A percentile compares a stretch with the other conserved stretches of the same genome.
Evolutionary conservation across 2,113 vertebrate species (phyloP).

Genomic region (Serinus canaria): DNA sequence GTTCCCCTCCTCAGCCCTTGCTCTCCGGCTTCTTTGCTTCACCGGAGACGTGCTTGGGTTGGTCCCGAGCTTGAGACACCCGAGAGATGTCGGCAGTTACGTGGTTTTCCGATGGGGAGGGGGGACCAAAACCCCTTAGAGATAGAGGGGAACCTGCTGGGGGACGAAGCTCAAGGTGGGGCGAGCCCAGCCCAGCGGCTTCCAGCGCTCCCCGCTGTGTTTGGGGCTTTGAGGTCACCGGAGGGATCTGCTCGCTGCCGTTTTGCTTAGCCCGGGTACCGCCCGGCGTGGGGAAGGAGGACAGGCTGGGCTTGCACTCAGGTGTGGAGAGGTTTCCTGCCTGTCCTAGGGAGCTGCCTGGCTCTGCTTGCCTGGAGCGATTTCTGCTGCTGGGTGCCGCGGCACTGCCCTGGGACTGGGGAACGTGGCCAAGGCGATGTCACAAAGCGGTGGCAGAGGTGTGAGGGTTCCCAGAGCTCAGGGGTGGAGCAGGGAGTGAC

Average conservation of each 20-base stretch:
- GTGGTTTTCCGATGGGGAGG: background rate
- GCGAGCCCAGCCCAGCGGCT: background rate
- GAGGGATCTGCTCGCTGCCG: background rate
- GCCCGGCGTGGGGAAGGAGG: background rate
- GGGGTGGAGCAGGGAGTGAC: background rate
- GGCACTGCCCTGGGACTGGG: background rate
- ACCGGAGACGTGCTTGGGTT: background rate
- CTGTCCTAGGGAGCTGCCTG: too few relatives aligned
- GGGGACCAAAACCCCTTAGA: background rate
- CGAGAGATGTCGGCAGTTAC: background rate
- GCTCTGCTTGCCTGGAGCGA: background rate
- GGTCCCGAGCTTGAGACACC: background rate
- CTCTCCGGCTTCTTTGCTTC: background rate
- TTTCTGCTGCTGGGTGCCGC: background rate
- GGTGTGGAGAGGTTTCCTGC: too few relatives aligned
- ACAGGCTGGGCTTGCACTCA: background rate
- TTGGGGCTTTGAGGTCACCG: background rate
- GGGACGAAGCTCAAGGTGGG: background rate
- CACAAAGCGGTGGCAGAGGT: accelerated
- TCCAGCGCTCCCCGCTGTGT: accelerated
- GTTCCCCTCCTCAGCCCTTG: background rate
- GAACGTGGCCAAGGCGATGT: background rate
- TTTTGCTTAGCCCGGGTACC: background rate
- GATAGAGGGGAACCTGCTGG: accelerated
- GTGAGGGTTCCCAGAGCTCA: accelerated